Conservation (phyloP, 2,797 vertebrate genomes). For the Sternotherus odoratus region DNA sequence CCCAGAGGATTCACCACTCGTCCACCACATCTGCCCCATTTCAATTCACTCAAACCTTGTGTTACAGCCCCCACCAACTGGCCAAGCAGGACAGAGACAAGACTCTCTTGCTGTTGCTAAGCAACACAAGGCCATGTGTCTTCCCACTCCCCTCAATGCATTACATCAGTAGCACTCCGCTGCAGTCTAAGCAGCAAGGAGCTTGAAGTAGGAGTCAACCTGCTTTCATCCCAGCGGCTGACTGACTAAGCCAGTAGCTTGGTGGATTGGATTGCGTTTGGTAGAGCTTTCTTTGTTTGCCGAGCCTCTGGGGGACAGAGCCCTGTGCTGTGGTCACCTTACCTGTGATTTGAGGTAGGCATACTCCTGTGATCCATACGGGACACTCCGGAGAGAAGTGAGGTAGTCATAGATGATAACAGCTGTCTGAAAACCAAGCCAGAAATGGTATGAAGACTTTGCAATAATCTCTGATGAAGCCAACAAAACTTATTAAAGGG, state of each 20-base stretch:
- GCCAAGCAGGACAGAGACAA: conserved; percentile 4
- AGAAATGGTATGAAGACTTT: conserved; percentile 23
- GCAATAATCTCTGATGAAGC: neutral
- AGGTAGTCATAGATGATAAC: conserved; percentile 94
- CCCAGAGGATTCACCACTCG: neutral
- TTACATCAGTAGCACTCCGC: neutral
- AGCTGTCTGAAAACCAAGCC: conserved; percentile 86
- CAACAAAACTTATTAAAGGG: neutral
- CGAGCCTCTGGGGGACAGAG: neutral
- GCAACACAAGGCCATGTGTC: neutral
- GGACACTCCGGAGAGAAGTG: conserved; percentile 87
- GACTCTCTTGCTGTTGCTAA: neutral
- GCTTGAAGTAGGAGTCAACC: accelerated
- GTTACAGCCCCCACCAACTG: neutral
- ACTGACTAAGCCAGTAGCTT: conserved; percentile 2
- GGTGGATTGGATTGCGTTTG: neutral
- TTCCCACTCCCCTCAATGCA: neutral
- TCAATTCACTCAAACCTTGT: neutral
- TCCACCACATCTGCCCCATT: neutral
- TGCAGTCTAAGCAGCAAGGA: neutral
- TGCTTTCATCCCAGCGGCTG: neutral
- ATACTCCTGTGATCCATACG: conserved; percentile 89
- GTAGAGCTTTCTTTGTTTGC: neutral
- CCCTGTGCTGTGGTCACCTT: conserved; percentile 30
- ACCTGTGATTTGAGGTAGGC: conserved; percentile 92